Base-by-base conservation (phyloP, 1,140 invertebrate genomes). In the Atopsyche davidsoni region DNA sequence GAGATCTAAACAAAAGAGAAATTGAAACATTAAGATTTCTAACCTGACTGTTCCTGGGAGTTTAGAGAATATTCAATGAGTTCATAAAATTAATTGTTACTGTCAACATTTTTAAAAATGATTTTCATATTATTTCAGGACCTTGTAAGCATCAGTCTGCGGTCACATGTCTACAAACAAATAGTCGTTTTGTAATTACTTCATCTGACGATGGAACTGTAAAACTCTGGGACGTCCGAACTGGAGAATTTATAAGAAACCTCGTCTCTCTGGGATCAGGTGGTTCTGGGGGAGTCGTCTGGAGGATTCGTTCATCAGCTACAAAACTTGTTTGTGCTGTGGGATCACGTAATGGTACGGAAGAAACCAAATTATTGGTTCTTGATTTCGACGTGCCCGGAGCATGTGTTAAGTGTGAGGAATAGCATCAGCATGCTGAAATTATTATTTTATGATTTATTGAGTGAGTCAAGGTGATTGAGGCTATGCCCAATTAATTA, bases 151-250 rank as follows among this genome's bases (percentile, higher is more conserved):
- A 99, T 73, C 89, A 92, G 63, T 96, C 93, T 49, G 96, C 96
- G 28, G 95, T 99, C 21, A 99, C 96, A 28, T 97, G 95, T 72
- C 79, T 99, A 47, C 95, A 98, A 67, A 96, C 98, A 60, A 96
- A 96, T 71, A 91, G 87, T 64, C 89, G 92, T 59, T 96, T 98
- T 81, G 94, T 99, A 46, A 95, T 98, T 55, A 98, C 95, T n/a
- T 98, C 95, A 16, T 96, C 93, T 2, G 95, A 98, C 64, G 96
- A 99, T 75, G 96, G 96, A 18, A 99, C 95, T 11, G 96, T 99
- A 1, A 99, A 99, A 72, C 75, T 99, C 16, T 99, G 96, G 96
- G 94, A 98, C 74, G 83, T 98, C 24, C 87, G 88, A 68, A 96
- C 92, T 44, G 87, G 88, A 57, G 90, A 94, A 62, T 98, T 97